Percentiles rank a stretch among this genome's conserved stretches.
phyloP scores from a whole-genome alignment of 2,113 vertebrate genomes.

The Heteronetta atricapilla region DNA sequence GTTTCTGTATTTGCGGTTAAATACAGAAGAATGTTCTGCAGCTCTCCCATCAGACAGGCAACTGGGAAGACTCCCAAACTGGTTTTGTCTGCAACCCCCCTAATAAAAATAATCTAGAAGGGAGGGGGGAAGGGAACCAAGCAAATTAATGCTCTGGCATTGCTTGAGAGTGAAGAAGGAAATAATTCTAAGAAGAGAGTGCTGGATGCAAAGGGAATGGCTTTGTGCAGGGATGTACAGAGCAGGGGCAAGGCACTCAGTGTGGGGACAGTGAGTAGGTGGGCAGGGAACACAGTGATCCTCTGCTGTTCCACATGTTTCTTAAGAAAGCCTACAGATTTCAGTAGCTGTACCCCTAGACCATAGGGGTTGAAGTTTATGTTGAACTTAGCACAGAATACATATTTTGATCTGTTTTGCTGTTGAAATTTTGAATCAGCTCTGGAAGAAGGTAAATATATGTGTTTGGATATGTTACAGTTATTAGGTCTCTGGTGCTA shows the following conservation, averaged over 20 bases:
- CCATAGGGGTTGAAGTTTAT: neutral
- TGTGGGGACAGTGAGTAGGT: neutral
- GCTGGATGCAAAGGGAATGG: neutral
- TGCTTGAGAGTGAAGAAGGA: neutral
- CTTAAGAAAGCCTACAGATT: neutral
- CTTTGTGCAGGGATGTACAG: neutral
- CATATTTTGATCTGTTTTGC: neutral
- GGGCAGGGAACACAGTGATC: neutral
- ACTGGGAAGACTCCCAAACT: neutral
- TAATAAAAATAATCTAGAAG: neutral
- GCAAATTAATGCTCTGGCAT: neutral
- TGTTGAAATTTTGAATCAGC: too few relatives aligned
- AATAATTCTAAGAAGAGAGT: neutral
- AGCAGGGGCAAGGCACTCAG: neutral
- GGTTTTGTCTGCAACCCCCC: neutral
- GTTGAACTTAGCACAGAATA: neutral
- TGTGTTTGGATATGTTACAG: neutral
- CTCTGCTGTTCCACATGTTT: neutral
- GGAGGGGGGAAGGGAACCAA: accelerated
- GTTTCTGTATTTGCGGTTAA: constrained; percentile 32
- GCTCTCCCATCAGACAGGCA: neutral
- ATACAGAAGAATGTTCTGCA: constrained; percentile 4
- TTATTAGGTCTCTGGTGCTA: neutral
- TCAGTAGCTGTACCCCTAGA: neutral
- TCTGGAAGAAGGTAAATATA: neutral